Evolutionary conservation across 2,113 vertebrate genomes (phyloP).

Genomic region (Amphilophus citrinellus): DNA sequence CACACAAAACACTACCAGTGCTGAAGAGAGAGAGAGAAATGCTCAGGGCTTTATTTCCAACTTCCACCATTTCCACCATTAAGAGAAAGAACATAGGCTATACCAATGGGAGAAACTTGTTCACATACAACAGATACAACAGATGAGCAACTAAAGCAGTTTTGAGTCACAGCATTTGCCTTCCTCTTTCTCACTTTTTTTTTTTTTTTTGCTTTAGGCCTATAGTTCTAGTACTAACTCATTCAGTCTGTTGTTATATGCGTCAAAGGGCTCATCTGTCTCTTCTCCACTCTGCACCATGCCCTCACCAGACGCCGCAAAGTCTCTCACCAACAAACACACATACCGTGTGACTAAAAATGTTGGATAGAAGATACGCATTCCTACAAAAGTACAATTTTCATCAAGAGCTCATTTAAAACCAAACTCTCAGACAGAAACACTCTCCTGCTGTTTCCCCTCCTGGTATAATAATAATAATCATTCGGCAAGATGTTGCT

Average conservation of each 20-base stretch:
- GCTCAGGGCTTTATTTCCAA: no score
- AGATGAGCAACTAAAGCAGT: conserved; percentile 5
- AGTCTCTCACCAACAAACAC: neutral
- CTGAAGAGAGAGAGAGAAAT: neutral
- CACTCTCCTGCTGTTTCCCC: neutral
- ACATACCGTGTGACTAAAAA: neutral
- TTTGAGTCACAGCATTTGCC: neutral
- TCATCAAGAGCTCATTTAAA: neutral
- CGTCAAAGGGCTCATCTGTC: neutral
- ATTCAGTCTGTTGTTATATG: neutral
- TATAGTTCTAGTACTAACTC: neutral
- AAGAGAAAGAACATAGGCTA: neutral
- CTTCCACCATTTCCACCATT: no score
- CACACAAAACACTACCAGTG: neutral
- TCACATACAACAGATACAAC: neutral
- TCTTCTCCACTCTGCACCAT: neutral
- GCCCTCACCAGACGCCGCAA: no score
- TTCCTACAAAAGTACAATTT: neutral
- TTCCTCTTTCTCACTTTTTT: neutral
- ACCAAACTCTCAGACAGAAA: neutral
- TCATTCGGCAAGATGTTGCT: no score
- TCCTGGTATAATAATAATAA: neutral
- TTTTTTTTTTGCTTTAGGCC: neutral
- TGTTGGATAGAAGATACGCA: neutral
- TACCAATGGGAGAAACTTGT: neutral